phyloP scores from a whole-genome alignment of 2,888 invertebrate species.

The Chaetogeoica ovagalla region DNA sequence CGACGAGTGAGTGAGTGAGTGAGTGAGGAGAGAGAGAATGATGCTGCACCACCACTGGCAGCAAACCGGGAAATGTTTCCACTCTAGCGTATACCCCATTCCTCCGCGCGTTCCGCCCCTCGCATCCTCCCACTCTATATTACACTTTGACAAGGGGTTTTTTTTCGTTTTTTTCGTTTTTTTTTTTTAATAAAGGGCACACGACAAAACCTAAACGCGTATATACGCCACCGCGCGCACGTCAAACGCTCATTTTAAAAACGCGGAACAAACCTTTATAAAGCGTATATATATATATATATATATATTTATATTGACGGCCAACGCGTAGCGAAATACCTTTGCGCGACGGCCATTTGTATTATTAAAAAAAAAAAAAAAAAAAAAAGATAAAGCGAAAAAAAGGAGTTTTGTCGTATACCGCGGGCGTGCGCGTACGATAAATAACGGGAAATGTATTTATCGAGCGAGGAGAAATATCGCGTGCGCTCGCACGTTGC shows the following conservation, averaged over 20 bases:
- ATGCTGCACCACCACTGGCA: background rate
- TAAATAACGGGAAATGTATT: no score
- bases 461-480: no score
- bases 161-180: constrained; percentile 41
- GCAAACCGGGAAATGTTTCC: constrained; percentile 39
- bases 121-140: constrained; percentile 3
- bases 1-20: background rate
- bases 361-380: no score
- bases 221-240: background rate
- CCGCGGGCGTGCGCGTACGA: no score
- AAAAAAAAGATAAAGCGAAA: no score
- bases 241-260: constrained; percentile 29
- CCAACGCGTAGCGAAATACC: background rate
- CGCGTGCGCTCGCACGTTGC: no score
- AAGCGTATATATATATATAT: no score
- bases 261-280: background rate
- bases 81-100: constrained; percentile 40
- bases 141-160: constrained; percentile 45
- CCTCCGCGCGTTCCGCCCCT: constrained; percentile 35
- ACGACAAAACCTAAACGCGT: constrained; percentile 17
- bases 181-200: constrained; percentile 51
- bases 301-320: constrained; percentile 13
- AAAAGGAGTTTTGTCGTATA: no score
- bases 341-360: background rate
- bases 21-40: no score